Evolutionary conservation across 2,797 vertebrate genomes (phyloP).

Genomic region (Florisuga fusca): DNA sequence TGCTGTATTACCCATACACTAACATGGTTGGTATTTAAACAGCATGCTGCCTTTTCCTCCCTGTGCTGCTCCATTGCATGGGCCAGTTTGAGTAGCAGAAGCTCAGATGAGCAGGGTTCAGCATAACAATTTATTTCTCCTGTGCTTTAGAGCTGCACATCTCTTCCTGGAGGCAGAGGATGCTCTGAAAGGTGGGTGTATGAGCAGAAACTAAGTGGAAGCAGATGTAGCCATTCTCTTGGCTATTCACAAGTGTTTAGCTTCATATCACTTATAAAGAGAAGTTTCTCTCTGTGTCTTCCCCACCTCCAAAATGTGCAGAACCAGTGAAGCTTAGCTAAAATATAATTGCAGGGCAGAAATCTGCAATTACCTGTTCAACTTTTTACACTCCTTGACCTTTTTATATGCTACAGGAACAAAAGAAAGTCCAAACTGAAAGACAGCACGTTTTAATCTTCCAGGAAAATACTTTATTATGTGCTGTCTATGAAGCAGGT

Average conservation of each 20-base stretch:
- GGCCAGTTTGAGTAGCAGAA: not conserved
- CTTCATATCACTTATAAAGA: not conserved
- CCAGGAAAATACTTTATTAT: not conserved
- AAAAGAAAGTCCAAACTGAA: not conserved
- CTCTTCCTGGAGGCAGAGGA: not conserved
- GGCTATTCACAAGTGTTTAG: not conserved
- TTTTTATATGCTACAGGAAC: not conserved
- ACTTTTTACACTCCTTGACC: not conserved
- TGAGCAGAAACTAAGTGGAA: fast-evolving
- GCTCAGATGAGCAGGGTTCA: not conserved
- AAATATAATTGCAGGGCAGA: constrained; percentile 15
- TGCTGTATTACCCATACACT: constrained; percentile 52
- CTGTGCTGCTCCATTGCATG: not conserved
- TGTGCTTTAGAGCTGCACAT: fast-evolving
- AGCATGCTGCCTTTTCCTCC: constrained; percentile 26
- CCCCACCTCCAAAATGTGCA: not conserved
- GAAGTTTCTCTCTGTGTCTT: not conserved
- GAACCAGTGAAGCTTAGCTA: not conserved
- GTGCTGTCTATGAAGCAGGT: not conserved
- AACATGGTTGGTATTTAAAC: constrained; percentile 76
- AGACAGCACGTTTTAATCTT: not conserved
- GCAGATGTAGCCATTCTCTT: fast-evolving
- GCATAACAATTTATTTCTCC: not conserved
- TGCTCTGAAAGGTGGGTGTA: not conserved
- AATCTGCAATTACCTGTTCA: not conserved